Conservation (phyloP, 2,888 invertebrate genomes). For the Entomobrya multifasciata region DNA sequence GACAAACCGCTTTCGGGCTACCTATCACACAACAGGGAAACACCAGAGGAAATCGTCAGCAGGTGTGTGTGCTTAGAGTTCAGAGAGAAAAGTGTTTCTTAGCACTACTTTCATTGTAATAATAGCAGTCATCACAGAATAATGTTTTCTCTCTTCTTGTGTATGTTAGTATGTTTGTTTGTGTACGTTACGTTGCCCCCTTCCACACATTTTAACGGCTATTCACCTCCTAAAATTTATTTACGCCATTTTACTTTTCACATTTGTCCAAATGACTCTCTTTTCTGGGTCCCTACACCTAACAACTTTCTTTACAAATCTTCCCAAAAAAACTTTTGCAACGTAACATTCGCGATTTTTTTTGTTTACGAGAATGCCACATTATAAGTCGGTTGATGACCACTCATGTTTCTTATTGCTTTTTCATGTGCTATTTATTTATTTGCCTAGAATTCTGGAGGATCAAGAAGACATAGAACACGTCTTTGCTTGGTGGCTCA, state of each 20-base stretch:
- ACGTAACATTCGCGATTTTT: not conserved
- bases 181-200: not conserved
- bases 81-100: no score
- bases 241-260: slow-evolving; percentile 11
- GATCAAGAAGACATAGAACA: slow-evolving; percentile 76
- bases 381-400: not conserved
- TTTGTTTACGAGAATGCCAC: not conserved
- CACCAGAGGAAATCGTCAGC: slow-evolving; percentile 84
- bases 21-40: slow-evolving; percentile 76
- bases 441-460: slow-evolving; percentile 60
- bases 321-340: slow-evolving; percentile 8
- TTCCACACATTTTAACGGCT: not conserved
- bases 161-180: slow-evolving; percentile 2
- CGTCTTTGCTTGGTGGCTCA: slow-evolving; percentile 80
- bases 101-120: not conserved
- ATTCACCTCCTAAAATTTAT: slow-evolving; percentile 29
- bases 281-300: not conserved
- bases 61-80: slow-evolving; percentile 86
- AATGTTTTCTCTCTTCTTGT: no score
- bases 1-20: slow-evolving; percentile 83
- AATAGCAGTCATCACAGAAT: not conserved
- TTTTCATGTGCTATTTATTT: not conserved
- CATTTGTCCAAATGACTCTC: slow-evolving; percentile 24
- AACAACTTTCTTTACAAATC: not conserved
- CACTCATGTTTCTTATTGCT: not conserved